A percentile compares a stretch with the other conserved stretches of the same genome.
Conservation (phyloP, 1,140 invertebrate species). For the Anastrepha obliqua region DNA sequence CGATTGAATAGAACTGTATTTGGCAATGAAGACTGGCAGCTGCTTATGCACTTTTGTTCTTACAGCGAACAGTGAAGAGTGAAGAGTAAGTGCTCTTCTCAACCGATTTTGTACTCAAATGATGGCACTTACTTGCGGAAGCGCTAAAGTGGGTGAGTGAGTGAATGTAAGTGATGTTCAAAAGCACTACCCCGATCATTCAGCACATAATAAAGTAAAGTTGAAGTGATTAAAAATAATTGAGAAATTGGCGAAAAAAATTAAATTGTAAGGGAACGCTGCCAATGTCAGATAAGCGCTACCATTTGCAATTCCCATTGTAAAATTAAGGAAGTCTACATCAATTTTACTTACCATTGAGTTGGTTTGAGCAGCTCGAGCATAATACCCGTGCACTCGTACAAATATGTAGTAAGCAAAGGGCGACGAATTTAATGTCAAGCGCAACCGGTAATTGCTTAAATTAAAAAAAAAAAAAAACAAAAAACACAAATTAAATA, state of each 20-base stretch:
- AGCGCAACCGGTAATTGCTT: too few relatives aligned
- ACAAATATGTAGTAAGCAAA: too few relatives aligned
- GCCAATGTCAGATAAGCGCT: too few relatives aligned
- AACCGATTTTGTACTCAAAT: constrained; percentile 35
- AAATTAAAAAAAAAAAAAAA: too few relatives aligned
- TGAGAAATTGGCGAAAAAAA: background rate
- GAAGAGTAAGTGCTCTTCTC: background rate
- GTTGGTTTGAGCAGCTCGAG: too few relatives aligned
- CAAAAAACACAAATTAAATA: too few relatives aligned
- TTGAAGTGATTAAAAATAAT: background rate
- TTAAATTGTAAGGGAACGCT: too few relatives aligned
- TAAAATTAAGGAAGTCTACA: too few relatives aligned
- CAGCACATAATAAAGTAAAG: background rate
- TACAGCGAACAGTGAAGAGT: background rate
- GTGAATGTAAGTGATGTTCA: background rate
- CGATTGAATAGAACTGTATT: background rate
- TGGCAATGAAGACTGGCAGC: constrained; percentile 32
- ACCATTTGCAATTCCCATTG: too few relatives aligned
- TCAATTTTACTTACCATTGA: too few relatives aligned
- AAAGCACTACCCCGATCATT: background rate
- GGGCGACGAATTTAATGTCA: too few relatives aligned
- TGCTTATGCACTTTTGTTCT: constrained; percentile 15
- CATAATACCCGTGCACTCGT: too few relatives aligned
- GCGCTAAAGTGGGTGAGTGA: background rate
- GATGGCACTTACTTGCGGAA: constrained; percentile 14